These are phyloP conservation scores for Lagenorhynchus albirostris DNA, from an alignment of 2,113 vertebrate species.

Conservation along the genomic window DNA sequence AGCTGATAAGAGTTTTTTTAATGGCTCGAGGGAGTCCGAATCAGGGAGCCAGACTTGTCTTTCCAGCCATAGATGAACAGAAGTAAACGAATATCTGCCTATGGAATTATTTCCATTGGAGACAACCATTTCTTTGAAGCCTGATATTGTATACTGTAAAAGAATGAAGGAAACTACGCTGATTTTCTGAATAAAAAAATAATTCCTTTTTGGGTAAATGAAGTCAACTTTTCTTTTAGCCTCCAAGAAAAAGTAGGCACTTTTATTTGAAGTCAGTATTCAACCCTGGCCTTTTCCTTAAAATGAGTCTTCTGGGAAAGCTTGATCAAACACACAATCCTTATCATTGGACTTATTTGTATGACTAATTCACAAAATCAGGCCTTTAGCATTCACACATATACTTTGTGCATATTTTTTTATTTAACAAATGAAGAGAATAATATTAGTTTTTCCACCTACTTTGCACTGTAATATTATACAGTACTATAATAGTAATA, in stretches of 20 bases:
- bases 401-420: background rate
- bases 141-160: background rate
- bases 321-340: background rate
- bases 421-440: conserved; percentile 10
- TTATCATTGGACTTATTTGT: background rate
- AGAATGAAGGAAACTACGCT: background rate
- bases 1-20: background rate
- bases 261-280: background rate
- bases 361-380: background rate
- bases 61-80: background rate
- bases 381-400: background rate
- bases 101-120: background rate
- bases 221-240: background rate
- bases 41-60: background rate
- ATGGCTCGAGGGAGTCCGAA: background rate
- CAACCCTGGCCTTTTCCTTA: background rate
- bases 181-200: background rate
- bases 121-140: background rate
- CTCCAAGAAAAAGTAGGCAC: background rate
- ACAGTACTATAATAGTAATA: background rate
- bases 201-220: background rate
- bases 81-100: background rate
- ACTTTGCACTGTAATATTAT: background rate
- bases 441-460: background rate
- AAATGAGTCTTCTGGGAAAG: background rate